A percentile compares a stretch with the other conserved stretches of the same genome.
Conservation (phyloP, 2,888 invertebrate genomes). For the Thereva nobilitata region DNA sequence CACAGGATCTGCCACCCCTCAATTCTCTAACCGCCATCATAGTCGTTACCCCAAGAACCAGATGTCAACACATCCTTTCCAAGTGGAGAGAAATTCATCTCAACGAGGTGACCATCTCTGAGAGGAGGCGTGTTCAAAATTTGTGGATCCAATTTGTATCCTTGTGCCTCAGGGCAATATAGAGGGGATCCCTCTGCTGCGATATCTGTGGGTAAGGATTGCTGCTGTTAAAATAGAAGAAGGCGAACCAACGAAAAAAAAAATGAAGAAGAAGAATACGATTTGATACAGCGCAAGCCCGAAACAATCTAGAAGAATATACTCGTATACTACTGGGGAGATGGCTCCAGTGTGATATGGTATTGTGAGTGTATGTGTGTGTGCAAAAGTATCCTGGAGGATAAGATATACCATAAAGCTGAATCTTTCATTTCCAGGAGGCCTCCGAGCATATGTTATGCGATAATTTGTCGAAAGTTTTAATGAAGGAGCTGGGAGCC, state of each 20-base stretch:
- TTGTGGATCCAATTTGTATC: not conserved
- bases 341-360: not conserved
- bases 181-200: too few species aligned
- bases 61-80: slow-evolving; percentile 38
- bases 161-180: too few species aligned
- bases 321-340: not conserved
- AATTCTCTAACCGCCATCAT: slow-evolving; percentile 7
- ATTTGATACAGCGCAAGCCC: slow-evolving; percentile 38
- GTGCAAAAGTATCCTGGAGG: not conserved
- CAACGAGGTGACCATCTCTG: slow-evolving; percentile 14
- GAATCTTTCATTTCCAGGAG: slow-evolving; percentile 35
- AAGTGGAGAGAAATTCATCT: slow-evolving; percentile 12
- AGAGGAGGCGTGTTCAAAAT: slow-evolving; percentile 28
- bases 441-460: slow-evolving; percentile 39
- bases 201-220: too few species aligned
- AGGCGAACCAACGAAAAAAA: too few species aligned
- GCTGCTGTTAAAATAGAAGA: too few species aligned
- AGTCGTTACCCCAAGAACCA: slow-evolving; percentile 32
- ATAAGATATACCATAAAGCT: slow-evolving; percentile 8
- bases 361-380: not conserved
- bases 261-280: too few species aligned
- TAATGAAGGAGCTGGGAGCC: slow-evolving; percentile 39
- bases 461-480: slow-evolving; percentile 43
- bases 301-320: not conserved
- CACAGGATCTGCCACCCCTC: not conserved